These are phyloP conservation scores for Aelia acuminata DNA, from an alignment of 2,888 invertebrate species.

Conservation along the genomic window DNA sequence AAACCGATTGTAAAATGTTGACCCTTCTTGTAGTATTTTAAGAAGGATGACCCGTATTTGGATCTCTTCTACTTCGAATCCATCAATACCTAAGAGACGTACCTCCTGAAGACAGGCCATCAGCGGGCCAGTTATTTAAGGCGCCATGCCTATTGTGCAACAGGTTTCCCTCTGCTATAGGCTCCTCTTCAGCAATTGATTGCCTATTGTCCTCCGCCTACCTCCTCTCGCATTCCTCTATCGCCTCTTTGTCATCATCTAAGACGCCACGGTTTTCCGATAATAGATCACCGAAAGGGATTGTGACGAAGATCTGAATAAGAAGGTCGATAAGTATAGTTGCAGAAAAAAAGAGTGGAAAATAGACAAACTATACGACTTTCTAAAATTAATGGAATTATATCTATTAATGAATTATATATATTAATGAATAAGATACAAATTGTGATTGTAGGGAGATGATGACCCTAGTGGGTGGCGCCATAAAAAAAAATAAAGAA, in stretches of 20 bases:
- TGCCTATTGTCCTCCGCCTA: background rate
- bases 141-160: background rate
- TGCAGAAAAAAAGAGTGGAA: no score
- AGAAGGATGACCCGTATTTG: background rate
- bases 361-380: no score
- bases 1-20: no score
- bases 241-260: background rate
- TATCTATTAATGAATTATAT: no score
- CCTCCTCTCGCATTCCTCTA: background rate
- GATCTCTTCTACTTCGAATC: background rate
- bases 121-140: background rate
- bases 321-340: no score
- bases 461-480: no score
- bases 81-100: background rate
- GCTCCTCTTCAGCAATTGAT: constrained; percentile 10
- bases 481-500: no score
- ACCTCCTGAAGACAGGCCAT: background rate
- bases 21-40: no score
- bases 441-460: no score
- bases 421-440: no score
- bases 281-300: background rate
- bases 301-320: background rate
- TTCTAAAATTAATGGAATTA: no score
- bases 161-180: background rate
- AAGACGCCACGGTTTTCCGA: background rate